Conservation (phyloP, 2,888 invertebrate species). For the Papilio demoleus region DNA sequence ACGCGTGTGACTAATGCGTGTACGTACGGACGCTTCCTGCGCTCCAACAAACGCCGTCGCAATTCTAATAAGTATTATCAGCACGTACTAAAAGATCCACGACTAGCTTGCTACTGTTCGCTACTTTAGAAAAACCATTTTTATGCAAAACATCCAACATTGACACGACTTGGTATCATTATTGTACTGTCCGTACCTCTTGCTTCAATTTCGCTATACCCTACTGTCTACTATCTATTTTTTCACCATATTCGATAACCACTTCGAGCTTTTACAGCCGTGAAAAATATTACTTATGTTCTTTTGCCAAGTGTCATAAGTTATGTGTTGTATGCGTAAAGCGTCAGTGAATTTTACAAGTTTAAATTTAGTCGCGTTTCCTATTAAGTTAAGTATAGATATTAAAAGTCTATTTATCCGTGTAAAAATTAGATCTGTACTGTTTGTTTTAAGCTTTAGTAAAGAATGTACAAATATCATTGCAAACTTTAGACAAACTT, state of each 20-base stretch:
- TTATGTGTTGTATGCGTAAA: too few relatives aligned
- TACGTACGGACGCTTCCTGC: slow-evolving; percentile 63
- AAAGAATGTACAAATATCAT: neutral
- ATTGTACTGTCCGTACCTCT: too few relatives aligned
- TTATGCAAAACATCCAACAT: neutral
- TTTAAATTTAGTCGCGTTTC: neutral
- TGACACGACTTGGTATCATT: neutral
- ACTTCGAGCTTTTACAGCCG: too few relatives aligned
- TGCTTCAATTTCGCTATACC: too few relatives aligned
- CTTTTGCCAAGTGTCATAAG: too few relatives aligned
- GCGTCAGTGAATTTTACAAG: neutral
- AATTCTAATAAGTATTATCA: slow-evolving; percentile 63
- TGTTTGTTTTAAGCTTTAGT: neutral
- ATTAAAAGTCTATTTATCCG: neutral
- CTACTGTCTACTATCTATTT: too few relatives aligned
- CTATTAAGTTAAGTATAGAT: too few relatives aligned
- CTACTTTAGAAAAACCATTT: slow-evolving; percentile 8
- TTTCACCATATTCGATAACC: too few relatives aligned
- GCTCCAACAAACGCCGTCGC: slow-evolving; percentile 64
- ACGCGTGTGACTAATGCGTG: slow-evolving; percentile 65
- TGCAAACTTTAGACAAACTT: neutral
- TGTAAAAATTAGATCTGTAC: neutral
- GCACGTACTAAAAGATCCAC: slow-evolving; percentile 41
- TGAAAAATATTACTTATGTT: too few relatives aligned
- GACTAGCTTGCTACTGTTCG: slow-evolving; percentile 15